phyloP scores from a whole-genome alignment of 2,888 invertebrate species.

The Sepiola atlantica region DNA sequence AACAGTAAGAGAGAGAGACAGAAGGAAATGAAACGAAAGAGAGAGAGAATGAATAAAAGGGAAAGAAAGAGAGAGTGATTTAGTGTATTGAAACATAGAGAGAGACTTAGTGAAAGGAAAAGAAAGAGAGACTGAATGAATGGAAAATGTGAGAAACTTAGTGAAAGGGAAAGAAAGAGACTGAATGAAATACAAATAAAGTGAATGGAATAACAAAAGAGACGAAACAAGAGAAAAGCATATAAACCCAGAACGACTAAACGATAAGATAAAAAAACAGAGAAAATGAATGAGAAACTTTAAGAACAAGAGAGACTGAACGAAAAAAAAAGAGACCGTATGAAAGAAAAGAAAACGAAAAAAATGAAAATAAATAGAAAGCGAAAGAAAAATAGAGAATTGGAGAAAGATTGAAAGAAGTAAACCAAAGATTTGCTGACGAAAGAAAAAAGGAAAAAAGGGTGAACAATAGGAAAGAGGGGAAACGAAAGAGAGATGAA shows the following conservation, averaged over 20 bases:
- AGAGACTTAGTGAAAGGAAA: not conserved
- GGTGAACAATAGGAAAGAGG: not conserved
- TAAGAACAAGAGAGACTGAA: not conserved
- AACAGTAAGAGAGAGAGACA: not conserved
- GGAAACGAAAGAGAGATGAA: not conserved
- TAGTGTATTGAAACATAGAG: not conserved
- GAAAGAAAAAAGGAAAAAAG: not conserved
- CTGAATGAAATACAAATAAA: not conserved
- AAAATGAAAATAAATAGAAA: not conserved
- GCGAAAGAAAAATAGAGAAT: no score
- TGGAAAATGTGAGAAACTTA: fast-evolving
- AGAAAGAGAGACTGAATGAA: not conserved
- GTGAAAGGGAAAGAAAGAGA: not conserved
- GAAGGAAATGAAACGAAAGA: not conserved
- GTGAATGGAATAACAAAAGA: not conserved
- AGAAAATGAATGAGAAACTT: no score
- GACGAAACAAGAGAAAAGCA: not conserved
- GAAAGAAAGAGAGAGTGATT: not conserved
- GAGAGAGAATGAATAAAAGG: not conserved
- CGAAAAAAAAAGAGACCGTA: not conserved
- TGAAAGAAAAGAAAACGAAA: not conserved
- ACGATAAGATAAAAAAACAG: no score
- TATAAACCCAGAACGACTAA: no score
- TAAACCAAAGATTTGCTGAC: not conserved
- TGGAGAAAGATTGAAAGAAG: not conserved